phyloP scores from a whole-genome alignment of 2,113 vertebrate genomes.

The Azemiops feae region DNA sequence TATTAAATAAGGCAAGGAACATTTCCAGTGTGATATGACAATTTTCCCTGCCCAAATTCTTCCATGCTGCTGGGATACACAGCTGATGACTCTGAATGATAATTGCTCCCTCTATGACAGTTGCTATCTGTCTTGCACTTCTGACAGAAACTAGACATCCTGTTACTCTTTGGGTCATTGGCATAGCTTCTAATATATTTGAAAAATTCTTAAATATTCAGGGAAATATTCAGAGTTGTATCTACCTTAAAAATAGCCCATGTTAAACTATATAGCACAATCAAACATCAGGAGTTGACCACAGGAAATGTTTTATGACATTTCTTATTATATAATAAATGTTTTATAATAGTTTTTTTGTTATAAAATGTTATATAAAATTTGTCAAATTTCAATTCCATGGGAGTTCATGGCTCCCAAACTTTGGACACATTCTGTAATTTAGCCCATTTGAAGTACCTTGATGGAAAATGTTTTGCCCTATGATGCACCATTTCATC shows the following conservation, averaged over 20 bases:
- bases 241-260: not conserved
- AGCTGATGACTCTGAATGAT: not conserved
- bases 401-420: not conserved
- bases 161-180: not conserved
- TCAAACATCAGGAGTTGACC: not conserved
- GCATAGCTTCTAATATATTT: not conserved
- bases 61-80: too few species aligned
- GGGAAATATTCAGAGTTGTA: not conserved
- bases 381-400: not conserved
- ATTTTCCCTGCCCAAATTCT: not conserved
- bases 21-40: not conserved
- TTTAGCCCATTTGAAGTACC: not conserved
- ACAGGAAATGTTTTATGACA: not conserved
- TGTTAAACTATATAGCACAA: not conserved
- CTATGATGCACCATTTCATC: not conserved
- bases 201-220: not conserved
- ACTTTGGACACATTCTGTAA: not conserved
- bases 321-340: not conserved
- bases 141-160: not conserved
- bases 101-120: not conserved
- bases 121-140: not conserved
- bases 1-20: not conserved
- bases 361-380: not conserved
- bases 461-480: not conserved
- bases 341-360: not conserved